Conservation (phyloP, 92 coral and sea anemone genomes). For the Siderastrea siderea region DNA sequence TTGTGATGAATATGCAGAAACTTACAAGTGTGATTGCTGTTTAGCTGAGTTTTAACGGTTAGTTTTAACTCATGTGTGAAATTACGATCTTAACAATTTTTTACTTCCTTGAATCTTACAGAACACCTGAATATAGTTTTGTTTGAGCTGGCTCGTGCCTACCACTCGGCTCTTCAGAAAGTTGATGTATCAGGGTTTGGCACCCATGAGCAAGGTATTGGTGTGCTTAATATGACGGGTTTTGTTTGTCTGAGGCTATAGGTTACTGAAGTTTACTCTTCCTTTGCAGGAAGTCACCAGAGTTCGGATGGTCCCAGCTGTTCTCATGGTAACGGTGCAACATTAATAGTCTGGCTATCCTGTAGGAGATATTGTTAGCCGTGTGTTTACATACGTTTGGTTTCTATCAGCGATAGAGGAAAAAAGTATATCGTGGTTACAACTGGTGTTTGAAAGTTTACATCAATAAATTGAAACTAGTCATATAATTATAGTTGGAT, state of each 20-base stretch:
- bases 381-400: too few relatives aligned
- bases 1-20: too few relatives aligned
- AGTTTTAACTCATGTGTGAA: not conserved
- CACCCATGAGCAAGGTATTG: conserved; percentile 70
- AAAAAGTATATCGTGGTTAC: too few relatives aligned
- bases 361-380: not conserved
- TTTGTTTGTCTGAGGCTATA: not conserved
- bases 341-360: not conserved
- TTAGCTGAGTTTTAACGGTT: not conserved
- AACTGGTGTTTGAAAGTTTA: too few relatives aligned
- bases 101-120: not conserved
- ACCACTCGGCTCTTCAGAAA: conserved; percentile 83
- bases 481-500: too few relatives aligned
- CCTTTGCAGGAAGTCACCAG: conserved; percentile 48
- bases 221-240: too few relatives aligned
- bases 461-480: too few relatives aligned
- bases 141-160: conserved; percentile 89
- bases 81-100: not conserved
- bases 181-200: conserved; percentile 84
- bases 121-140: conserved; percentile 94
- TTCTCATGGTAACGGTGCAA: conserved; percentile 76
- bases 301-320: conserved; percentile 84
- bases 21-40: too few relatives aligned
- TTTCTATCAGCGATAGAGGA: too few relatives aligned
- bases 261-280: not conserved